Evolutionary conservation across 2,113 vertebrate species (phyloP).

Genomic region (Tachycineta bicolor): DNA sequence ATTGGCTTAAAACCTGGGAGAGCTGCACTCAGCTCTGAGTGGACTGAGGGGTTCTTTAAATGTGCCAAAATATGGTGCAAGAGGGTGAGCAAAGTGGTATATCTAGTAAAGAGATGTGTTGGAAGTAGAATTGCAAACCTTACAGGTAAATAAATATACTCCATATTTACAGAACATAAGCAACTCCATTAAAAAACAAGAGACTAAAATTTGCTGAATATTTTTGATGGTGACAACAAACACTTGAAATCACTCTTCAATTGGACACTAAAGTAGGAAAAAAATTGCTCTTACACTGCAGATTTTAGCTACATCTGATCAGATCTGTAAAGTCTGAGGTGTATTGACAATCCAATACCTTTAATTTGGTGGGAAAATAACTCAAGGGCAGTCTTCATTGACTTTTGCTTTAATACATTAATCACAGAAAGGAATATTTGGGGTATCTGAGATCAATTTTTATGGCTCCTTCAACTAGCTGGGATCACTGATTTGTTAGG

Average conservation of each 20-base stretch:
- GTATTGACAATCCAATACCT: not conserved
- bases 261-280: not conserved
- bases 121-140: not conserved
- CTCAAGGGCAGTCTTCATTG: not conserved
- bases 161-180: not conserved
- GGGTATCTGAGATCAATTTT: not conserved
- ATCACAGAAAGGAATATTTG: not conserved
- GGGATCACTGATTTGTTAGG: not conserved
- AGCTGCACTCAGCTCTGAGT: not conserved
- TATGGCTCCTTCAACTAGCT: not conserved
- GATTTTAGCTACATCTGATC: not conserved
- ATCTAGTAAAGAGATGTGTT: not conserved
- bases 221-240: not conserved
- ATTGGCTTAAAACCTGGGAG: not conserved
- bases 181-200: not conserved
- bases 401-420: not conserved
- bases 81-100: not conserved
- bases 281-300: not conserved
- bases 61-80: not conserved
- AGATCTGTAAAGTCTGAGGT: not conserved
- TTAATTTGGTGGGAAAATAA: slow-evolving; percentile 9
- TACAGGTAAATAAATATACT: not conserved
- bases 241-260: not conserved
- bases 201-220: not conserved
- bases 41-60: not conserved